Percentiles rank a stretch among this genome's conserved stretches.
These are phyloP conservation scores for Columba janthina DNA, from an alignment of 2,113 vertebrate genomes.

Conservation along the genomic window DNA sequence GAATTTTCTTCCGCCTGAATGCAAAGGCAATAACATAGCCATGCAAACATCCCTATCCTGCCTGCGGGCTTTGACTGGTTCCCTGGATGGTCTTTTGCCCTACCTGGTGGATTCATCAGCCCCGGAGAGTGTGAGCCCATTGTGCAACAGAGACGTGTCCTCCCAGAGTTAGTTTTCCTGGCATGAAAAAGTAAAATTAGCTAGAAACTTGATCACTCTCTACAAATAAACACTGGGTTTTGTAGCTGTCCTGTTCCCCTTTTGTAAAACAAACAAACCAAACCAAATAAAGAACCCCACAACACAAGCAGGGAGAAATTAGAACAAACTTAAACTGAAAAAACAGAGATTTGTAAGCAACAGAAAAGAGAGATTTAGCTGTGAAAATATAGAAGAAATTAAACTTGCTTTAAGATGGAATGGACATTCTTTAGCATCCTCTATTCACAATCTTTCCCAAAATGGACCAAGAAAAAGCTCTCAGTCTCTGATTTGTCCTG, in stretches of 20 bases:
- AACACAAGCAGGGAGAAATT: neutral
- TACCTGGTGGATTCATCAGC: neutral
- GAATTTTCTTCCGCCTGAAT: neutral
- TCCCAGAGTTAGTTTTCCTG: neutral
- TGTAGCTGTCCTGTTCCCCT: neutral
- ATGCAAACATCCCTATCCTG: fast-evolving
- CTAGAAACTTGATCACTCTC: neutral
- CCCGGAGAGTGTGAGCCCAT: neutral
- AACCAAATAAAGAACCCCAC: neutral
- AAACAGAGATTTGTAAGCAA: neutral
- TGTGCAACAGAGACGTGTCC: fast-evolving
- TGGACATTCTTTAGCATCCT: neutral
- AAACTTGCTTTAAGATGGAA: neutral
- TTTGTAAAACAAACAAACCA: neutral
- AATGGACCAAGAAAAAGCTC: neutral
- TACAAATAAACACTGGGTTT: neutral
- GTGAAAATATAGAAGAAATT: neutral
- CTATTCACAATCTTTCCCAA: neutral
- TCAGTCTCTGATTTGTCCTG: neutral
- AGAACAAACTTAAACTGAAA: neutral
- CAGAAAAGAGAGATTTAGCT: neutral
- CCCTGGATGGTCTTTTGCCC: neutral
- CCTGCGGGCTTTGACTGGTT: fast-evolving
- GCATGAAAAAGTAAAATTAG: neutral
- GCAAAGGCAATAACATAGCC: neutral